Conservation (phyloP, 2,888 invertebrate genomes). For the Xanthia togata region DNA sequence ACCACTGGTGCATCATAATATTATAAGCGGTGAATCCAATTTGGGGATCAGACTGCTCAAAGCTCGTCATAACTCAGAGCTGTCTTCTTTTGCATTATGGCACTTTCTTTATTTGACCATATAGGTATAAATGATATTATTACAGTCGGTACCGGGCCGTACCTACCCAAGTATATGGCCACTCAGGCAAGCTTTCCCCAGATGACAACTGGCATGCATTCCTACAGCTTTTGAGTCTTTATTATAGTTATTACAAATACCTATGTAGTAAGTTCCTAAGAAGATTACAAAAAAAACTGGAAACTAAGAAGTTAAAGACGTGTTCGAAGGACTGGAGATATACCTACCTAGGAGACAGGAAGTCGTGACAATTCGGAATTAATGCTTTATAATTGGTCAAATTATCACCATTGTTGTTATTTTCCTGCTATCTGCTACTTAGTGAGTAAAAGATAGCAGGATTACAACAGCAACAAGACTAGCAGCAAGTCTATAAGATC, state of each 20-base stretch:
- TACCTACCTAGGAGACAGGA: conserved; percentile 11
- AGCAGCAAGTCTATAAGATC: background rate
- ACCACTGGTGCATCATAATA: too few relatives aligned
- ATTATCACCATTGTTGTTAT: conserved; percentile 25
- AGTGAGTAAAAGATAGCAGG: too few relatives aligned
- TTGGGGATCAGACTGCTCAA: background rate
- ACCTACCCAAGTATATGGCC: background rate
- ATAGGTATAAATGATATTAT: background rate
- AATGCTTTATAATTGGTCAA: conserved; percentile 21
- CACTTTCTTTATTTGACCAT: conserved; percentile 34
- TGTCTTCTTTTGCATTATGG: background rate
- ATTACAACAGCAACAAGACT: too few relatives aligned
- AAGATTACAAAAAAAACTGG: background rate
- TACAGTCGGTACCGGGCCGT: conserved; percentile 21
- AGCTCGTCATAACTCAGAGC: too few relatives aligned
- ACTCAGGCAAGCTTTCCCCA: conserved; percentile 42
- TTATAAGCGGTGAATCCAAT: background rate
- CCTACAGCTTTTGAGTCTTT: conserved; percentile 1
- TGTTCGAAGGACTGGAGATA: conserved; percentile 21
- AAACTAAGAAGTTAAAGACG: background rate
- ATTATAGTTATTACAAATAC: background rate
- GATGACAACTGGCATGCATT: background rate
- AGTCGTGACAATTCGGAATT: conserved; percentile 17
- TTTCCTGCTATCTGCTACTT: conserved; percentile 3
- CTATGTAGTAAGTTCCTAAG: background rate